Evolutionary conservation across 2,113 vertebrate species (phyloP).

Genomic region (Tachysurus fulvidraco): DNA sequence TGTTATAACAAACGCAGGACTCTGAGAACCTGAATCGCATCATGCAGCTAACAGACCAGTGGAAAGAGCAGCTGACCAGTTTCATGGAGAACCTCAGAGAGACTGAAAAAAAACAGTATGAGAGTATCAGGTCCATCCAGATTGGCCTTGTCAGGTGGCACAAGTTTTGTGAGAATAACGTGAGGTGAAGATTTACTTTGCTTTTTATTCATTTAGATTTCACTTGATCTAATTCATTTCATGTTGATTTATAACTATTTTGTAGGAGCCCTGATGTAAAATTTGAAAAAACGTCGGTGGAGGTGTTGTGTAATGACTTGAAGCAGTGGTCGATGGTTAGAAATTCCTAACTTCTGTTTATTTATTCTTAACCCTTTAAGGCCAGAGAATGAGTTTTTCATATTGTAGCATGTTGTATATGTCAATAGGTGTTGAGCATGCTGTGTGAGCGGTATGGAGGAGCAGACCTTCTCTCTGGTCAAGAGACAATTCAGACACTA

Average conservation of each 20-base stretch:
- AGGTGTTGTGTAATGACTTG: conserved; percentile 61
- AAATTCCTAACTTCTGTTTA: background rate
- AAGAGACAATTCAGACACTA: conserved; percentile 69
- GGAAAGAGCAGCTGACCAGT: conserved; percentile 65
- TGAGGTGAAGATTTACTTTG: conserved; percentile 61
- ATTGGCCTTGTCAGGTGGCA: conserved; percentile 69
- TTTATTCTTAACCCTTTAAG: conserved; percentile 7
- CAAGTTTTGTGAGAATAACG: conserved; percentile 56
- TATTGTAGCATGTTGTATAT: background rate
- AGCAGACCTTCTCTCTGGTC: conserved; percentile 65
- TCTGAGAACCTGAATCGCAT: conserved; percentile 71
- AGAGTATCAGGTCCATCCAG: conserved; percentile 63
- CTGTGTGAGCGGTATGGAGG: conserved; percentile 70
- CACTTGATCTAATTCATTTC: background rate
- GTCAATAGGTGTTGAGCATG: conserved; percentile 67
- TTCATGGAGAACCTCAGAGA: conserved; percentile 65
- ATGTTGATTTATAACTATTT: conserved; percentile 9
- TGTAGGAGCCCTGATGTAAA: conserved; percentile 57
- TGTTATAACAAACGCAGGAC: conserved; percentile 68
- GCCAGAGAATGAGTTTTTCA: background rate
- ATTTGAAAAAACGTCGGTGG: conserved; percentile 53
- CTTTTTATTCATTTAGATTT: background rate
- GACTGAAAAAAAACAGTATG: conserved; percentile 64
- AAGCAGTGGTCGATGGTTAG: conserved; percentile 70
- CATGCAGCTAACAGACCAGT: conserved; percentile 67